Conservation (phyloP, 2,113 vertebrate genomes). For the Morone saxatilis region DNA sequence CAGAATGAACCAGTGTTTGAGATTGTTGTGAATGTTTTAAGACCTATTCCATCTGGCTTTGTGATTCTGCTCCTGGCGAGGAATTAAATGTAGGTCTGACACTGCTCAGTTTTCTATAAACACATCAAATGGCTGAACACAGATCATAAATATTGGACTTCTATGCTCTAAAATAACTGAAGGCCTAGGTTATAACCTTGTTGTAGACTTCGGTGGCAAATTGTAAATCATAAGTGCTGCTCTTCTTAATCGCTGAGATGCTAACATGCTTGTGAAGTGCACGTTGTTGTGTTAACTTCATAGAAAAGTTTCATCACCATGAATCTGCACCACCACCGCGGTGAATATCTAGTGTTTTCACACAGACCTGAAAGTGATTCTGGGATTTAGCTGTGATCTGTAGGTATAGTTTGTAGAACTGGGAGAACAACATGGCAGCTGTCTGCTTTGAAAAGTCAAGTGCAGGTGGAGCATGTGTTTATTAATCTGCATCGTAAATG, state of each 20-base stretch:
- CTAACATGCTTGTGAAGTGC: not conserved
- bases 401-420: not conserved
- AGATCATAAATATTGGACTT: not conserved
- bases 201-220: not conserved
- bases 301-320: no score
- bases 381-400: not conserved
- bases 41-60: not conserved
- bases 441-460: not conserved
- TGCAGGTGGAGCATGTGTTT: slow-evolving; percentile 10
- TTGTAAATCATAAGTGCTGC: not conserved
- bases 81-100: not conserved
- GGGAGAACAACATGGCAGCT: not conserved
- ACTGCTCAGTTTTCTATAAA: no score
- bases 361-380: not conserved
- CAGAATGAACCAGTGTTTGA: not conserved
- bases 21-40: not conserved
- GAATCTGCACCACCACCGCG: not conserved
- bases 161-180: not conserved
- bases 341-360: not conserved
- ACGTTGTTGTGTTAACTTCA: not conserved
- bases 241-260: not conserved
- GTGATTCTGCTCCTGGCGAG: not conserved
- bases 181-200: not conserved
- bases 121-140: not conserved
- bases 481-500: slow-evolving; percentile 6